Evolutionary conservation across 2,888 invertebrate species (phyloP), one percentile per base, ranked within the genome.

Genomic region (Argynnis bischoffii): DNA sequence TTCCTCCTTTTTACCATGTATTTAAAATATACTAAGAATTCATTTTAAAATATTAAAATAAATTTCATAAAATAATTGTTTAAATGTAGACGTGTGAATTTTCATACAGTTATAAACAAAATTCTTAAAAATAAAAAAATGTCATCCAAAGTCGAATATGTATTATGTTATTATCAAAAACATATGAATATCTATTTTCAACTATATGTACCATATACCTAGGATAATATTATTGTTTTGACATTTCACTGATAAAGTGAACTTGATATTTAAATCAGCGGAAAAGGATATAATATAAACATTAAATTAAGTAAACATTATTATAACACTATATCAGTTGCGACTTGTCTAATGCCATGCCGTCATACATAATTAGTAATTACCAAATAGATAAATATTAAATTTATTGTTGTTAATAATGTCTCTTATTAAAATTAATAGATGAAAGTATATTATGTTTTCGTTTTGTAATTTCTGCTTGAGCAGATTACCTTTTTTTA

Each of bases 201-300:
- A 26, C 41, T 53, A 16, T 18, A 61, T 11, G 6, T 41, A 48
- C 15, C 21, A 14, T 21, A 26, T 5, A 26, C 26, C 26, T 26
- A 4, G 26, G 26, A 18, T 13, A 18, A 11, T 54, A 47, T 31
- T 61, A n/a, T 61, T 55, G 54, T 48, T 31, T 31, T 55, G 54
- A 54, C 13, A 46, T 47, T 60, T 66, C 18, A 50, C 60, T 61
- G 55, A 61, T 66, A 61, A 55, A 35, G 5, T 61, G 13, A 60
- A 61, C 55, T 55, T 61, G 55, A 35, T 50, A 41, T 59, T 55
- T 55, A 26, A 66, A 66, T 60, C 46, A 46, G n/a, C 16, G 48
- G 48, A 57, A 53, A 51, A 16, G 63, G 48, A 53, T 53, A 26
- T 21, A 60, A 26, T 21, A 60, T 63, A 65, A 65, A 69, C 69